Base-by-base conservation (phyloP, 2,113 vertebrate genomes). In the Eira barbara region DNA sequence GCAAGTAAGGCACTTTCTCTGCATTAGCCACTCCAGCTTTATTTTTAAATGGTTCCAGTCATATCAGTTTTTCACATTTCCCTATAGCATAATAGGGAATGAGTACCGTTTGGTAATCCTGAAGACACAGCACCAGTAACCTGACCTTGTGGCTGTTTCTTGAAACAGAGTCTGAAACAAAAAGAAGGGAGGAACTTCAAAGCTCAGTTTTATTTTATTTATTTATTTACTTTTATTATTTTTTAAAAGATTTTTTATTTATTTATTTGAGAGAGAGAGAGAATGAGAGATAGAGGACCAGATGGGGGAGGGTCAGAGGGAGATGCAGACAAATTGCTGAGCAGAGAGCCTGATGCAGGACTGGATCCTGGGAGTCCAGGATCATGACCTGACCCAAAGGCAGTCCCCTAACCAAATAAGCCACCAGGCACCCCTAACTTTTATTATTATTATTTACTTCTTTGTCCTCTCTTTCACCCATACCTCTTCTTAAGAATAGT, bases 131-230 rank as follows among this genome's bases (percentile, higher is more conserved):
- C 11, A 18, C 17, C 95, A 97, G 88, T 94, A 92, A 74, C 20
- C 89, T 97, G 97, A 97, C 92, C 79, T 95, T 95, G 52, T 89
- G 61, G 57, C 29, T 98, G 67, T 74, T 98, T 95, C 80, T 61
- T 95, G 39, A 92, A 96, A 96, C 83, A 84, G 25, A 89, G 49
- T 94, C 86, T 84, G 31, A 97, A 47, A 1, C 0, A 83, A 63
- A 61, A 0, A 0, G 42, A 98, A 97, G 18, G 31, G 14, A 78
- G 52, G 31, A 97, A 29, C 31, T 89, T 96, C 31, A 71, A 97
- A 31, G 29, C 21, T 89, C 15, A 39, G 27, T 15, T 27, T 59
- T 3, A 39, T 74, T 31, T 34, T 39, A 15, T 52, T 88, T 39
- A 20, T 52, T 88, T 79, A 29, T 47, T 20, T n/a, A 65, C 42